Evolutionary conservation across 1,140 invertebrate genomes (phyloP).

Genomic region (Bombyx mori): ASM3026992v2 NC_085131.1:5198001-5198500

Average conservation of each 20-base stretch:
- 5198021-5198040: too few relatives aligned
- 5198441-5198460: constrained; percentile 42
- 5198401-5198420: constrained; percentile 30
- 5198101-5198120: too few relatives aligned
- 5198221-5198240: too few relatives aligned
- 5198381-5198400: constrained; percentile 46
- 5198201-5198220: too few relatives aligned
- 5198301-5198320: not conserved
- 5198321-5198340: constrained; percentile 7
- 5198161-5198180: too few relatives aligned
- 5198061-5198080: too few relatives aligned
- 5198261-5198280: not conserved
- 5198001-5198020: too few relatives aligned
- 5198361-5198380: constrained; percentile 31
- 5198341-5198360: constrained; percentile 25
- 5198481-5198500: constrained; percentile 34
- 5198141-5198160: not conserved
- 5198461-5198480: constrained; percentile 45
- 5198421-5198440: constrained; percentile 38
- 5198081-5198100: too few relatives aligned
- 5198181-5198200: too few relatives aligned
- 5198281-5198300: not conserved
- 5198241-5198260: too few relatives aligned
- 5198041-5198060: too few relatives aligned
- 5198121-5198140: not conserved